These are phyloP conservation scores for Orchestia grillus DNA, from an alignment of 1,140 invertebrate genomes.

Conservation along the genomic window DNA sequence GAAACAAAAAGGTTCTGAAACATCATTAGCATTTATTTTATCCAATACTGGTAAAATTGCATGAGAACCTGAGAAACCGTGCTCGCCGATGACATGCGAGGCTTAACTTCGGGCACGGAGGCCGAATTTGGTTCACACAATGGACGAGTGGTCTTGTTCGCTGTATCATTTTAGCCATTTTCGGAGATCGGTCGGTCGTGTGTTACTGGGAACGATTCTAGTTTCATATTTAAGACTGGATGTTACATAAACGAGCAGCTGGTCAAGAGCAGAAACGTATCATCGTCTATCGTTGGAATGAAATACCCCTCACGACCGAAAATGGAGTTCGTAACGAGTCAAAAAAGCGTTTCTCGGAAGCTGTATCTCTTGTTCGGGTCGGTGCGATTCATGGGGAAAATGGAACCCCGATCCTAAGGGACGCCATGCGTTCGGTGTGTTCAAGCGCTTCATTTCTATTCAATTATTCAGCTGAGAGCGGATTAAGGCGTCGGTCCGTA, in stretches of 20 bases:
- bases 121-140: slow-evolving; percentile 4
- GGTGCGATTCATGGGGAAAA: neutral
- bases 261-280: neutral
- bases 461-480: slow-evolving; percentile 33
- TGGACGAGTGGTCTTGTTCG: neutral
- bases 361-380: neutral
- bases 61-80: neutral
- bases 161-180: slow-evolving; percentile 9
- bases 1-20: neutral
- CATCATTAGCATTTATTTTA: neutral
- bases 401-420: neutral
- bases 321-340: neutral
- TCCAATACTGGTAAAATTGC: neutral
- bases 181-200: neutral
- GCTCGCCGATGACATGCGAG: neutral
- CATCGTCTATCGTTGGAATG: neutral
- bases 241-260: slow-evolving; percentile 35
- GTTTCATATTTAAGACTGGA: neutral
- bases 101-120: neutral
- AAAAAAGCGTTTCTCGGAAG: neutral
- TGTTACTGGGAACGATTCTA: neutral
- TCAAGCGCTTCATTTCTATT: slow-evolving; percentile 14
- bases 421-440: neutral
- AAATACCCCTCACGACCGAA: neutral
- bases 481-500: slow-evolving; percentile 13